Base-by-base conservation (phyloP, 2,888 invertebrate species). In the Pristionchus arcanus region DNA sequence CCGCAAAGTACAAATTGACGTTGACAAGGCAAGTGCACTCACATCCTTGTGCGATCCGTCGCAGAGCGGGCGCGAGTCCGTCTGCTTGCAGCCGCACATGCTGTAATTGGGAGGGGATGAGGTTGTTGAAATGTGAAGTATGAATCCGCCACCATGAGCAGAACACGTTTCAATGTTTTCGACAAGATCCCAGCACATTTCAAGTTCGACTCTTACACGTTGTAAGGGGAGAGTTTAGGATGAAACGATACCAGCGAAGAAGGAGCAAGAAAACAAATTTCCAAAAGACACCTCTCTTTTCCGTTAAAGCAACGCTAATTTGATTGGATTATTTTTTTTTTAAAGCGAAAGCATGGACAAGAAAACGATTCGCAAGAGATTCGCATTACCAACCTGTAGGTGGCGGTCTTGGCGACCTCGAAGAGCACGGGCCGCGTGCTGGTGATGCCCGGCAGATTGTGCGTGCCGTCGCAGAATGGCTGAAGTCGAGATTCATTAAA, bases 1-100 rank as follows among this genome's bases (percentile, higher is more conserved):
- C n/a, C n/a, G n/a, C n/a, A n/a, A n/a, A n/a, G n/a, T n/a, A n/a
- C n/a, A n/a, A n/a, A n/a, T n/a, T n/a, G n/a, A n/a, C n/a, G n/a
- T n/a, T n/a, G n/a, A 84, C 53, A 53, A 28, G 2, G 4, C 16
- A 25, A 42, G 15, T 2, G 9, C 2, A 68, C 74, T 87, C 42
- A 94, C 93, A 77, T 90, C 84, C 95, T 97, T 97, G 95, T 99
- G 99, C 19, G 98, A 97, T 19, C 98, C 98, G 96, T 99, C 99
- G 96, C 99, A 99, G 95, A 98, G 98, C 0, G 99, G 99, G 92
- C 98, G 96, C 93, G 97, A 97, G 86, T 96, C 96, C 0, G 98
- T 98, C 95, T 98, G 98, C 96, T 99, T 99, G 95, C 99, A 99
- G 95, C 98, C 98, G 95, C 99, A 99, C n/a, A 99, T 96, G 49